Evolutionary conservation across 2,797 vertebrate species (phyloP).

Genomic region (Borostomias antarcticus): DNA sequence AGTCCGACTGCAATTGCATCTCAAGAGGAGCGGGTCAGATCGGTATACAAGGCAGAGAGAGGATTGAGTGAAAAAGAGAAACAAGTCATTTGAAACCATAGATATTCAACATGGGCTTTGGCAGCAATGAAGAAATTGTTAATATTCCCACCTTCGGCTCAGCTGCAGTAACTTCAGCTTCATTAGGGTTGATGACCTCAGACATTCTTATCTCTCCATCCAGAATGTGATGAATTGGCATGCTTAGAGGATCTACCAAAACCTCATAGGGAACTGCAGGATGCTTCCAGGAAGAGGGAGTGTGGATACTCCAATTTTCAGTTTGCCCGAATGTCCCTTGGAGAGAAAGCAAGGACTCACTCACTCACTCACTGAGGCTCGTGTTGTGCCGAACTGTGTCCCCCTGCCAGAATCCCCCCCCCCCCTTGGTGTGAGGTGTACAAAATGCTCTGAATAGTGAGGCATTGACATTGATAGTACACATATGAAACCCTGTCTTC

Average conservation of each 20-base stretch:
- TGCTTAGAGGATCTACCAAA: slow-evolving; percentile 72
- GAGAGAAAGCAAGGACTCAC: slow-evolving; percentile 31
- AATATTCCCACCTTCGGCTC: slow-evolving; percentile 44
- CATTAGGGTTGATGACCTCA: slow-evolving; percentile 27
- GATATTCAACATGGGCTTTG: slow-evolving; percentile 1
- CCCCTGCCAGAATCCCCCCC: too few relatives aligned
- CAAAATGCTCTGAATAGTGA: too few relatives aligned
- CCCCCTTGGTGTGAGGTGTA: too few relatives aligned
- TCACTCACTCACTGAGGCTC: too few relatives aligned
- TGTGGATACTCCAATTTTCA: slow-evolving; percentile 72
- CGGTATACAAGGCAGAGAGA: slow-evolving; percentile 7
- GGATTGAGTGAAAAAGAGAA: background rate
- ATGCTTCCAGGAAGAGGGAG: slow-evolving; percentile 78
- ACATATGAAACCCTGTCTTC: too few relatives aligned
- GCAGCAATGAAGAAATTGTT: background rate
- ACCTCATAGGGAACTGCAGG: slow-evolving; percentile 75
- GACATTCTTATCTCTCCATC: slow-evolving; percentile 35
- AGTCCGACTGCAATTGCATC: slow-evolving; percentile 58
- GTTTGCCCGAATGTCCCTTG: slow-evolving; percentile 81
- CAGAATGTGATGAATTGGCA: slow-evolving; percentile 58
- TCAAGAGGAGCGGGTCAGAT: slow-evolving; percentile 34
- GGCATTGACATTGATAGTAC: too few relatives aligned
- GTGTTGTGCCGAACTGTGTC: too few relatives aligned
- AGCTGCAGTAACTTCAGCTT: slow-evolving; percentile 10
- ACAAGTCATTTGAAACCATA: background rate